Percentiles rank a stretch among this genome's conserved stretches.
Conservation (phyloP, 37 sponge, comb jelly and placozoan species). For the Axinella damicornis region DNA sequence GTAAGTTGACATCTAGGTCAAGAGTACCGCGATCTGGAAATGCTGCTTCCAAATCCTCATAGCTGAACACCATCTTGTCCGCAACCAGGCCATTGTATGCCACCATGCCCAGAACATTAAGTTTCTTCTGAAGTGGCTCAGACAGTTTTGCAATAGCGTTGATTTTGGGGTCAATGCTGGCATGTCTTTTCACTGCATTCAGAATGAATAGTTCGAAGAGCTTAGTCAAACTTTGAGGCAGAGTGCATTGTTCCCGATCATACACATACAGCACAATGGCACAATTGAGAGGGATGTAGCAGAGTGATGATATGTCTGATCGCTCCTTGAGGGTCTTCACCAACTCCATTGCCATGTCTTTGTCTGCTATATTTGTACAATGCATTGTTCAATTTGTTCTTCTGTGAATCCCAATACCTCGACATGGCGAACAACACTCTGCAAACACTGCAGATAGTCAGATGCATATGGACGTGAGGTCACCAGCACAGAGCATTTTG, state of each 20-base stretch:
- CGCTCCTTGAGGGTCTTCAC: neutral
- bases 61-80: slow-evolving; percentile 3
- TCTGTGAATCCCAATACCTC: slow-evolving; percentile 26
- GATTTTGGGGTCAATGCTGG: neutral
- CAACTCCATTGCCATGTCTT: neutral
- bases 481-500: slow-evolving; percentile 12
- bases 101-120: neutral
- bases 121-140: neutral
- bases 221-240: slow-evolving; percentile 15
- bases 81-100: neutral
- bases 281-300: slow-evolving; percentile 10
- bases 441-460: neutral
- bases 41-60: neutral
- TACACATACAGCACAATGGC: slow-evolving; percentile 26
- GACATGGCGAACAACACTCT: slow-evolving; percentile 6
- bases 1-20: neutral
- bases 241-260: neutral
- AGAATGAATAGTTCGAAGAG: slow-evolving; percentile 8
- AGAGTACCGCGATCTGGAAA: too few relatives aligned
- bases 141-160: neutral
- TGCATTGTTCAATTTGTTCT: slow-evolving; percentile 4
- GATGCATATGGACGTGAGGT: slow-evolving; percentile 35
- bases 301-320: neutral
- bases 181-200: neutral
- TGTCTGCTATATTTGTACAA: neutral